Evolutionary conservation across 2,888 invertebrate species (phyloP), one percentile per base, ranked within the genome.

Genomic region (Alcis repandata): DNA sequence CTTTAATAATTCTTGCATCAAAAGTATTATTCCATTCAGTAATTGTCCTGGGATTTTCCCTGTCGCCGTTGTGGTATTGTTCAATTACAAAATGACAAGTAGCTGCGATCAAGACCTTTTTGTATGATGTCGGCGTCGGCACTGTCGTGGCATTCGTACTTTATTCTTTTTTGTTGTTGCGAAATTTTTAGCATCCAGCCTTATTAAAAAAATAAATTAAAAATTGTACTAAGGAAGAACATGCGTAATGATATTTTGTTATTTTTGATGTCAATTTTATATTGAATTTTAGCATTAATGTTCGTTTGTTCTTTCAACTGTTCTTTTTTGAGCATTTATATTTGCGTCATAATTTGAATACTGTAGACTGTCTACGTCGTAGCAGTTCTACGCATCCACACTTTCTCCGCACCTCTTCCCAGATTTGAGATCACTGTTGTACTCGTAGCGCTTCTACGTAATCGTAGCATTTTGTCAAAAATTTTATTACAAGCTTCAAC

Each of bases 1-100:
- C 41, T 51, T 59, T 43, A 59, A 51, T 59, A 15, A 49, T 43
- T 32, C 8, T 59, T 22, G 8, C 6, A 38, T 38, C 40, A 11
- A 53, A 53, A 41, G 13, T 32, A 33, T 36, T 43, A 36, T 46
- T 56, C 33, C 56, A 20, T 19, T 45, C 19, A 19, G 20, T n/a
- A 9, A 33, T 19, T 45, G 20, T 56, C 11, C 45, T 15, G 45
- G 45, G 56, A 45, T 56, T 56, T 45, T 49, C 32, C 27, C 10
- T 49, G 48, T 49, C 48, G 32, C 32, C 27, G 15, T 32, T 32
- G 32, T 32, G 48, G 48, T 32, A 32, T 32, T 20, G 48, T 15
- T 15, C 13, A 46, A 46, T 46, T 27, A 27, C 27, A 48, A 48
- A 48, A 27, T 19, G 19, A 51, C 36, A 20, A 20, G 19, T 17